phyloP scores from a whole-genome alignment of 35 echinoderm and acorn worm species.

The Stichopus chloronotus region DNA sequence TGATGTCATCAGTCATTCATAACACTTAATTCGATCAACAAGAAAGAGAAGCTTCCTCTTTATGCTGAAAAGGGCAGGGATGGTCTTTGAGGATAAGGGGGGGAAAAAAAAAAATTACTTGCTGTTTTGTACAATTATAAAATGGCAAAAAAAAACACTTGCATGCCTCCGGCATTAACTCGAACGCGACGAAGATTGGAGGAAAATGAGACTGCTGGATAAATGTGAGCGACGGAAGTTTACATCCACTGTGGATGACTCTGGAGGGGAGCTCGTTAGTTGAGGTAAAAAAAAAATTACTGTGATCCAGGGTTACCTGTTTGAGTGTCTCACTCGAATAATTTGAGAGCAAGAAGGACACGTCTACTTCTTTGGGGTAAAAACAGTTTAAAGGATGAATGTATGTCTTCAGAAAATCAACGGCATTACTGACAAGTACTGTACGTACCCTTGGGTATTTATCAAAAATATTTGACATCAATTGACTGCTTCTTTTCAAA shows the following conservation, averaged over 20 bases:
- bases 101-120: not conserved
- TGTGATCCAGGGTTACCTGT: too few species aligned
- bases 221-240: not conserved
- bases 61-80: not conserved
- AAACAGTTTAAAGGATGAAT: too few species aligned
- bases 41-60: not conserved
- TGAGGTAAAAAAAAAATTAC: too few species aligned
- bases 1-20: slow-evolving; percentile 46
- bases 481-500: too few species aligned
- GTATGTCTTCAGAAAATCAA: too few species aligned
- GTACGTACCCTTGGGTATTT: too few species aligned
- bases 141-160: not conserved
- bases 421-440: too few species aligned
- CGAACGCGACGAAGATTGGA: not conserved
- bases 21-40: slow-evolving; percentile 34
- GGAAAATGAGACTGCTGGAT: not conserved
- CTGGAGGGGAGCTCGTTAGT: not conserved
- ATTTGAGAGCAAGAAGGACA: too few species aligned
- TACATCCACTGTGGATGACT: not conserved
- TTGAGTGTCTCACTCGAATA: too few species aligned
- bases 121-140: slow-evolving; percentile 11
- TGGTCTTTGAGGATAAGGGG: not conserved
- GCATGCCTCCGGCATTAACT: not conserved
- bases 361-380: too few species aligned
- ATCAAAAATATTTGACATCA: too few species aligned